Percentiles rank a stretch among this genome's conserved stretches.
phyloP scores from a whole-genome alignment of 35 echinoderm and acorn worm species.

The Hemicentrotus pulcherrimus region DNA sequence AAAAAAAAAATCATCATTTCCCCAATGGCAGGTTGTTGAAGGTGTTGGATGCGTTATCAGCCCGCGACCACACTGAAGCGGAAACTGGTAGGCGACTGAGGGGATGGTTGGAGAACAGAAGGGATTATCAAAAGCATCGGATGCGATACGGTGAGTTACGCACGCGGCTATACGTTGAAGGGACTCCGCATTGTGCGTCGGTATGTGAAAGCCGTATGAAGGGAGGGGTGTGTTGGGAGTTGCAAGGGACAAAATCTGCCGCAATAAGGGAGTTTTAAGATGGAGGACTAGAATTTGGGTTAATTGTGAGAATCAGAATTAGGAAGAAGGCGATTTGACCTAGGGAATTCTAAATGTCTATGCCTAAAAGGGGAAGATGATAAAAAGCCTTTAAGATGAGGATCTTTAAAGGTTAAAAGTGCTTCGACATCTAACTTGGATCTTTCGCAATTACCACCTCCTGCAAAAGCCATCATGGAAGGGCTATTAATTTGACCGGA shows the following conservation, averaged over 20 bases:
- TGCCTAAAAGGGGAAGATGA: too few species aligned
- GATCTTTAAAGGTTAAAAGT: neutral
- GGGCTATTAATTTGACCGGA: neutral
- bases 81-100: neutral
- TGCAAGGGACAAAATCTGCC: neutral
- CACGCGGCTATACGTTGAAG: neutral
- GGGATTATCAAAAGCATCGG: neutral
- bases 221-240: neutral
- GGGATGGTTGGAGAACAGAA: neutral
- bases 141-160: neutral
- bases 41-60: neutral
- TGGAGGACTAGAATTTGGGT: neutral
- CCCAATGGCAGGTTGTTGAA: neutral
- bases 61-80: neutral
- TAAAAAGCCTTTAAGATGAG: neutral
- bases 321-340: too few species aligned
- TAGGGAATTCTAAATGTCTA: too few species aligned
- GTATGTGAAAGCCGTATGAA: neutral
- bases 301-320: neutral
- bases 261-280: neutral
- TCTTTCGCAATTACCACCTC: neutral
- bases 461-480: neutral
- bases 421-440: neutral
- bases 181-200: neutral
- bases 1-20: neutral